phyloP scores from a whole-genome alignment of 2,113 vertebrate species.

The Salvelinus fontinalis region DNA sequence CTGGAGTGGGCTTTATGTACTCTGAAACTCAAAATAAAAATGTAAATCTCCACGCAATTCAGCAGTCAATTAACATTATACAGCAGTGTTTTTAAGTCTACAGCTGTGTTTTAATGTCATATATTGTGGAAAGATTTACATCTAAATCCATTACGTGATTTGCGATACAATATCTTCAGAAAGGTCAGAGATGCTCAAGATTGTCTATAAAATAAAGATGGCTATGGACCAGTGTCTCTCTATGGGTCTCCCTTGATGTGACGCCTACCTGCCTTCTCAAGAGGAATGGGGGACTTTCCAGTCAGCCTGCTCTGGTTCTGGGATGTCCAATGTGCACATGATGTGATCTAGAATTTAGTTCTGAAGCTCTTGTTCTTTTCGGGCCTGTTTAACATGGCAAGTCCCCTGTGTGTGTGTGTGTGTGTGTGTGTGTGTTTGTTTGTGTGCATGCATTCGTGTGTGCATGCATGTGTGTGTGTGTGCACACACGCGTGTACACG shows the following conservation, averaged over 20 bases:
- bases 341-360: conserved; percentile 63
- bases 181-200: background rate
- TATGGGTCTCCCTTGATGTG: conserved; percentile 12
- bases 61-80: background rate
- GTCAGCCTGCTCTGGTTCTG: conserved; percentile 3
- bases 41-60: background rate
- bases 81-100: background rate
- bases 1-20: background rate
- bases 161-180: background rate
- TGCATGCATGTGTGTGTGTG: conserved; percentile 30
- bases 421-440: conserved; percentile 6
- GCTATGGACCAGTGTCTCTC: background rate
- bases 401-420: conserved; percentile 47
- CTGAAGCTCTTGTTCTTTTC: conserved; percentile 70
- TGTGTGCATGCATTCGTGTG: too few relatives aligned
- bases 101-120: background rate
- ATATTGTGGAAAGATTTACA: background rate
- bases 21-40: background rate
- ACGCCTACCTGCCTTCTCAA: conserved; percentile 18
- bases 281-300: conserved; percentile 4
- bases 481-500: background rate
- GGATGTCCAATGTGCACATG: conserved; percentile 32
- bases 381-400: conserved; percentile 77
- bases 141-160: background rate
- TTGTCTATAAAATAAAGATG: background rate